These are phyloP conservation scores for Agraylea sexmaculata DNA, from an alignment of 1,140 invertebrate genomes.

Conservation along the genomic window DNA sequence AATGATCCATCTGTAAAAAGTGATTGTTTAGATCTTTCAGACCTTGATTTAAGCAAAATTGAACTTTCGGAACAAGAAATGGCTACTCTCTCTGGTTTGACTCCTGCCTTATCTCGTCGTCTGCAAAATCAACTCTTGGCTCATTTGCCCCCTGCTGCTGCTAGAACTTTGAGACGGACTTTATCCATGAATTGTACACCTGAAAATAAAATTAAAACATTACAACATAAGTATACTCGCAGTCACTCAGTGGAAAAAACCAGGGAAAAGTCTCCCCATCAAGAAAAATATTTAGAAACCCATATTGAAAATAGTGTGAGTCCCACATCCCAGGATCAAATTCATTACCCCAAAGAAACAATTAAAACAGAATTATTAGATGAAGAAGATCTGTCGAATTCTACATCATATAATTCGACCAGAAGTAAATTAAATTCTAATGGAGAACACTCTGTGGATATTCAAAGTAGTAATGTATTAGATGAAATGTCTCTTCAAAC, in stretches of 20 bases:
- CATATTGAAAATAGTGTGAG: background rate
- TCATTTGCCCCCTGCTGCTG: conserved; percentile 49
- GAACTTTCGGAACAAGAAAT: conserved; percentile 52
- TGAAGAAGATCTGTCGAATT: conserved; percentile 10
- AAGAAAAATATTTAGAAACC: background rate
- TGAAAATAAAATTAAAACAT: conserved; percentile 12
- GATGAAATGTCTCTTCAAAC: too few relatives aligned
- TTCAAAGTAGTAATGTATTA: too few relatives aligned
- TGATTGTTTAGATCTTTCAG: conserved; percentile 46
- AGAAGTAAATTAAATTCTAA: conserved; percentile 2
- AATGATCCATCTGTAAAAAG: conserved; percentile 15
- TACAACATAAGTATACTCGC: conserved; percentile 15
- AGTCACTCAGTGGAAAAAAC: conserved; percentile 17
- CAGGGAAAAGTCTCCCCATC: background rate
- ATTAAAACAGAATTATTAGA: background rate
- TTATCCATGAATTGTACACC: conserved; percentile 38
- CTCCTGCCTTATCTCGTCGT: conserved; percentile 48
- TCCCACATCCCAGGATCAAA: background rate
- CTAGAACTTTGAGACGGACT: conserved; percentile 45
- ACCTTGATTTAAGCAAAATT: conserved; percentile 50
- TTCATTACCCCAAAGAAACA: conserved; percentile 3
- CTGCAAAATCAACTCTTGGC: conserved; percentile 51
- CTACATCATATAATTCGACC: conserved; percentile 8
- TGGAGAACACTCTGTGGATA: background rate
- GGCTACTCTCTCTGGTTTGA: conserved; percentile 49